Base-by-base conservation (phyloP, 2,888 invertebrate species). In the Drosophila lutescens region DNA sequence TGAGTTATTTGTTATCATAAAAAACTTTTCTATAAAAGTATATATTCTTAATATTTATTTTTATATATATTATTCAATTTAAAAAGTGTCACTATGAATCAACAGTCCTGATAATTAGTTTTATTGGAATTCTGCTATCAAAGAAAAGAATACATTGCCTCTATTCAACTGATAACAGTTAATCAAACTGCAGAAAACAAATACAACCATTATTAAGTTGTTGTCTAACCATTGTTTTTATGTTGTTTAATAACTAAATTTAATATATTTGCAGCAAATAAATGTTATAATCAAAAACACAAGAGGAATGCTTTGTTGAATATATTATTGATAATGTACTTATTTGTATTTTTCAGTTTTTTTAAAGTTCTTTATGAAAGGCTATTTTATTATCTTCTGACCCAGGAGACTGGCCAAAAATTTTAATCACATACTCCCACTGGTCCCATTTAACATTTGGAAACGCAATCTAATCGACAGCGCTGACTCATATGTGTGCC, bases 401-500 rank as follows among this genome's bases (percentile, higher is more conserved):
- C 47, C 60, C 46, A 6, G 13, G 26, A 26, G 41, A 6, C 23
- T 38, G 5, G 10, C 23, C 9, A n/a, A 47, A 15, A 36, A 66
- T 47, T 7, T 40, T 4, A 43, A 46, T 40, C 30, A 32, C 41
- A 26, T n/a, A 68, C 55, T 32, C 68, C 67, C 67, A 30, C 41
- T 36, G 36, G 13, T 41, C 40, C 12, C 30, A 47, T 43, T 65
- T 44, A 36, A 20, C 17, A 58, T 36, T 47, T 5, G 53, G 34
- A 54, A 55, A 32, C 40, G n/a, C 15, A 72, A 71, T 71, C 71
- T 71, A 61, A 71, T 71, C 71, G 41, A 53, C 72, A 36, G 7
- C n/a, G 32, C 47, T 71, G 71, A 71, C 73, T 71, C 66, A 72
- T 73, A 23, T 32, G 36, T 63, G 57, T 50, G 74, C 47, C 56